Evolutionary conservation across 2,797 vertebrate genomes (phyloP).

Genomic region (Caiman crocodilus): DNA sequence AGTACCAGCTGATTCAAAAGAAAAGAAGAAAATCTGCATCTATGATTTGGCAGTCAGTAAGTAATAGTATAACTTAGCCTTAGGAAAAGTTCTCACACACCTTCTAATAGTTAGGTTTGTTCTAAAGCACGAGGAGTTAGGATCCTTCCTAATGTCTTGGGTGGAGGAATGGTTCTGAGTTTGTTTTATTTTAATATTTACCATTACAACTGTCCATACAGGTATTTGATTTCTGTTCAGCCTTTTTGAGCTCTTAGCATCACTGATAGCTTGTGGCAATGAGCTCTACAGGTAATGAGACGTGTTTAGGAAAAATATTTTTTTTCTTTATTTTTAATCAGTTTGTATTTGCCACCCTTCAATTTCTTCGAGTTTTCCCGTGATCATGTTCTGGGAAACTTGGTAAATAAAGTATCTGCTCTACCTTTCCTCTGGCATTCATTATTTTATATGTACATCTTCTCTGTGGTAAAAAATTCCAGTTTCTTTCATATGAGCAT

Average conservation of each 20-base stretch:
- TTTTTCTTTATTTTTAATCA: constrained; percentile 63
- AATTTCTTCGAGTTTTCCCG: constrained; percentile 58
- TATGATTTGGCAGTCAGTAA: not conserved
- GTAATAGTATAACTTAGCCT: not conserved
- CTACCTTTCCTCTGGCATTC: constrained; percentile 62
- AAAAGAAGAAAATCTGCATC: not conserved
- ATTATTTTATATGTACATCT: not conserved
- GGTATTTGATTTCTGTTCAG: constrained; percentile 36
- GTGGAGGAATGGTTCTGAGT: not conserved
- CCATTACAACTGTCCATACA: constrained; percentile 19
- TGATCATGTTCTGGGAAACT: constrained; percentile 17
- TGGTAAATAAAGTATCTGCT: constrained; percentile 59
- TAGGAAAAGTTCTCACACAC: not conserved
- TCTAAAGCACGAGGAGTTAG: constrained; percentile 32
- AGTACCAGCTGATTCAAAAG: not conserved
- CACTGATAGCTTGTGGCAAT: not conserved
- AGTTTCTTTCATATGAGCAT: constrained; percentile 40
- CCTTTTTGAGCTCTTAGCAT: constrained; percentile 69
- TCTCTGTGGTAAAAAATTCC: constrained; percentile 59
- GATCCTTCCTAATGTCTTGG: not conserved
- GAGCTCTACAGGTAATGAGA: constrained; percentile 39
- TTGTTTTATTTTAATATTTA: constrained; percentile 50
- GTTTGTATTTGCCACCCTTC: constrained; percentile 25
- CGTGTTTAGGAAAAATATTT: constrained; percentile 55
- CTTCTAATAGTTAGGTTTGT: constrained; percentile 24